These are phyloP conservation scores for Apis mellifera DNA, from an alignment of 1,140 invertebrate genomes.

Conservation along the genomic window DNA sequence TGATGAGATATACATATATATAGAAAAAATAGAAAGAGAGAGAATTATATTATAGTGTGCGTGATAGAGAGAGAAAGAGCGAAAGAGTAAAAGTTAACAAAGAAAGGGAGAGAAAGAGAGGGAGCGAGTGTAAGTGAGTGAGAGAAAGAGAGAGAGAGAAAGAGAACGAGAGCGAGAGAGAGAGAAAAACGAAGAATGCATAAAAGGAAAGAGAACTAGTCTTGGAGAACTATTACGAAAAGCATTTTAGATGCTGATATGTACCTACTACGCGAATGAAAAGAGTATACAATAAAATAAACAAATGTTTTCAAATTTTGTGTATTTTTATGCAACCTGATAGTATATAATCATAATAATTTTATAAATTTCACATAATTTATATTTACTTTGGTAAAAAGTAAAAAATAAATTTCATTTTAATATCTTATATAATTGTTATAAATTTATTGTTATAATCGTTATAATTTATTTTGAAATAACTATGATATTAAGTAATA, in stretches of 20 bases:
- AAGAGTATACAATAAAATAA: slow-evolving; percentile 77
- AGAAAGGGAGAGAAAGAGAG: slow-evolving; percentile 46
- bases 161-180: slow-evolving; percentile 44
- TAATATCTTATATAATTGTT: too few species aligned
- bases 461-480: not conserved
- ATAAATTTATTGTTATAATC: too few species aligned
- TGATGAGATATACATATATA: slow-evolving; percentile 19
- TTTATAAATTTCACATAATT: not conserved
- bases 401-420: not conserved
- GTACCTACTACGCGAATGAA: slow-evolving; percentile 72
- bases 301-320: slow-evolving; percentile 75
- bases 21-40: not conserved
- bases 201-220: slow-evolving; percentile 24
- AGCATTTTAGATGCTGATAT: slow-evolving; percentile 73
- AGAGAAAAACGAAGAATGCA: slow-evolving; percentile 38
- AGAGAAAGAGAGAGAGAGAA: slow-evolving; percentile 46
- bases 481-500: not conserved
- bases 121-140: slow-evolving; percentile 49
- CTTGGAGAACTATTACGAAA: slow-evolving; percentile 57
- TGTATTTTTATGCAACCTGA: not conserved
- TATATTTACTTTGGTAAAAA: not conserved
- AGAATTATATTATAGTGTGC: slow-evolving; percentile 7
- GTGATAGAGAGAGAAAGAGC: slow-evolving; percentile 50
- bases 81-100: slow-evolving; percentile 46
- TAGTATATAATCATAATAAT: not conserved